phyloP scores from a whole-genome alignment of 2,113 vertebrate species.

The Cyrtonyx montezumae region DNA sequence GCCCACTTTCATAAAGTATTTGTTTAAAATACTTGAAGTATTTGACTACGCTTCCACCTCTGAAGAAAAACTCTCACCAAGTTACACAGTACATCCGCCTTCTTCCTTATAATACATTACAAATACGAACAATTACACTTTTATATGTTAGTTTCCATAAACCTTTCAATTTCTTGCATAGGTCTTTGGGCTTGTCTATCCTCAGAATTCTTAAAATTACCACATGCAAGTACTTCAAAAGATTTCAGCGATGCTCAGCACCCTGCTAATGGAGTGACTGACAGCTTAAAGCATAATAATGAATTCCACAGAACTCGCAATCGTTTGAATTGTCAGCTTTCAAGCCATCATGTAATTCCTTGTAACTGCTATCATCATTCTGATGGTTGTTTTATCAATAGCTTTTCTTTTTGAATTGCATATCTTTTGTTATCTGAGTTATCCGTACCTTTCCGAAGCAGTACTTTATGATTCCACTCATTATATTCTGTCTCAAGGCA shows the following conservation, averaged over 20 bases:
- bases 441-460: neutral
- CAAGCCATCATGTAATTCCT: neutral
- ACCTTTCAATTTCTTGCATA: neutral
- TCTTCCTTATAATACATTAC: neutral
- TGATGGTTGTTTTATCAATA: neutral
- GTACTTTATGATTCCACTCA: neutral
- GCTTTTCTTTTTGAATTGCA: neutral
- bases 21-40: neutral
- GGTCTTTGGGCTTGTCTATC: neutral
- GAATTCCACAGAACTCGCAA: neutral
- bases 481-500: neutral
- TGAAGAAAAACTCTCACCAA: neutral
- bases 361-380: neutral
- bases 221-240: neutral
- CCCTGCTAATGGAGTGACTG: neutral
- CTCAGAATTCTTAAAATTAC: neutral
- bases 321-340: constrained; percentile 2
- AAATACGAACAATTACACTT: neutral
- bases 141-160: neutral
- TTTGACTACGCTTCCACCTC: neutral
- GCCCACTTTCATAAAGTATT: neutral
- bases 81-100: neutral
- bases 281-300: neutral
- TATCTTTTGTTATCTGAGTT: neutral
- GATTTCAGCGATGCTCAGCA: neutral